Conservation (phyloP, 1,140 invertebrate genomes). For the Stenopsyche tienmushanensis region DNA sequence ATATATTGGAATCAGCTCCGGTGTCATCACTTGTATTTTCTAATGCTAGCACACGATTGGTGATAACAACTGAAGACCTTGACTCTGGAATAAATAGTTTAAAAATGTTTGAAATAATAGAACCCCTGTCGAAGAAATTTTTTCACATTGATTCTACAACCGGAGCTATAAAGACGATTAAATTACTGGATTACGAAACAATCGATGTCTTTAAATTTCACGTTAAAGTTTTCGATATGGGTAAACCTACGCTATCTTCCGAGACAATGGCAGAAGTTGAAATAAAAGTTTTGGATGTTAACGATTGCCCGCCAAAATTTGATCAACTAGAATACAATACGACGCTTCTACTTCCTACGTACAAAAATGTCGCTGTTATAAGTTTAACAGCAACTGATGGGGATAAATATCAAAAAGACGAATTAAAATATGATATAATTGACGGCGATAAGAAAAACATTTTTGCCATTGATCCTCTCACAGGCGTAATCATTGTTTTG, state of each 20-base stretch:
- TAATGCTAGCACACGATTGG: constrained; percentile 65
- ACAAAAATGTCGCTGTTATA: constrained; percentile 67
- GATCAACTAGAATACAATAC: constrained; percentile 66
- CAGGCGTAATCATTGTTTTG: constrained; percentile 67
- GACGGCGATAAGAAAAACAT: constrained; percentile 73
- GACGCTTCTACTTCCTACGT: constrained; percentile 75
- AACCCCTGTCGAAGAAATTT: constrained; percentile 64
- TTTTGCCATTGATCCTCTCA: constrained; percentile 74
- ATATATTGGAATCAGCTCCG: constrained; percentile 71
- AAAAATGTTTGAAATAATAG: constrained; percentile 79
- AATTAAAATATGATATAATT: constrained; percentile 72
- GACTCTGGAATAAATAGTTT: constrained; percentile 79
- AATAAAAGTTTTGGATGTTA: constrained; percentile 74
- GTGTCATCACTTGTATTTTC: constrained; percentile 67
- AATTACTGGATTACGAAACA: constrained; percentile 76
- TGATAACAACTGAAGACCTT: constrained; percentile 72
- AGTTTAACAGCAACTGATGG: constrained; percentile 69
- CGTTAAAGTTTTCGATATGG: constrained; percentile 70
- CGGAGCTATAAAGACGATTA: constrained; percentile 75
- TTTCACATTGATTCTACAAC: constrained; percentile 85
- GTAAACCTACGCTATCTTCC: constrained; percentile 73
- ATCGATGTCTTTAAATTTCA: constrained; percentile 67
- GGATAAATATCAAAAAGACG: constrained; percentile 62
- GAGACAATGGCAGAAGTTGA: constrained; percentile 66
- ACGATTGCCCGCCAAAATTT: constrained; percentile 79